A percentile compares a stretch with the other conserved stretches of the same genome.
These are phyloP conservation scores for Epinephelus cyanopodus DNA, from an alignment of 2,113 vertebrate species.

Conservation along the genomic window DNA sequence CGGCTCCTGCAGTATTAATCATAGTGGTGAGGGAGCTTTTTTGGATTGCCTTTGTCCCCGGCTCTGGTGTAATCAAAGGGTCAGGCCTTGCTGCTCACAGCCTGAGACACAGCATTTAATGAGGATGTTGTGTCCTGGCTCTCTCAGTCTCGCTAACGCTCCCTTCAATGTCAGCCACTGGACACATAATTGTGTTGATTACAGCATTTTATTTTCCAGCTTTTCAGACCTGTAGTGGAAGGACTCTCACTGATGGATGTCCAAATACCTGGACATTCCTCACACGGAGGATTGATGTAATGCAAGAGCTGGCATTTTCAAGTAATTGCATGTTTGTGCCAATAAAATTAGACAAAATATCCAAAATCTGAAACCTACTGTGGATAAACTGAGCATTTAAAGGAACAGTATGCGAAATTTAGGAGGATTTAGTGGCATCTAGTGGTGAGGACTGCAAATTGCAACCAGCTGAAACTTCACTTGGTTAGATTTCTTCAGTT, in stretches of 20 bases:
- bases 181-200: constrained; percentile 22
- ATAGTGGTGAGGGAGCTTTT: constrained; percentile 37
- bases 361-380: not conserved
- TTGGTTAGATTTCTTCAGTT: too few species aligned
- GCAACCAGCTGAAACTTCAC: too few species aligned
- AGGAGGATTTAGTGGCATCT: too few species aligned
- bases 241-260: not conserved
- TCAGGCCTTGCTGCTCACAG: constrained; percentile 45
- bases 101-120: constrained; percentile 58
- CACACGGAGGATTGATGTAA: not conserved
- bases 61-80: constrained; percentile 63
- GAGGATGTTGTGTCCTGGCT: constrained; percentile 51
- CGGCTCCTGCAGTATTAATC: constrained; percentile 54
- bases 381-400: not conserved
- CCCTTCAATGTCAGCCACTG: constrained; percentile 21
- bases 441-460: too few species aligned
- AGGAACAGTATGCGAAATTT: too few species aligned
- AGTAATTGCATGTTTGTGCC: not conserved
- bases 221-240: constrained; percentile 10
- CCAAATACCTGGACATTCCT: constrained; percentile 9
- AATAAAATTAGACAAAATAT: not conserved
- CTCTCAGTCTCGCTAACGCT: constrained; percentile 30
- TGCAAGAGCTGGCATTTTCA: constrained; percentile 1
- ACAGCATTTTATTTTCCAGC: constrained; percentile 25
- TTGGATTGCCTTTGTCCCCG: constrained; percentile 59